These are phyloP conservation scores for Coryphaenoides rupestris DNA, from an alignment of 2,113 vertebrate genomes.

Conservation along the genomic window DNA sequence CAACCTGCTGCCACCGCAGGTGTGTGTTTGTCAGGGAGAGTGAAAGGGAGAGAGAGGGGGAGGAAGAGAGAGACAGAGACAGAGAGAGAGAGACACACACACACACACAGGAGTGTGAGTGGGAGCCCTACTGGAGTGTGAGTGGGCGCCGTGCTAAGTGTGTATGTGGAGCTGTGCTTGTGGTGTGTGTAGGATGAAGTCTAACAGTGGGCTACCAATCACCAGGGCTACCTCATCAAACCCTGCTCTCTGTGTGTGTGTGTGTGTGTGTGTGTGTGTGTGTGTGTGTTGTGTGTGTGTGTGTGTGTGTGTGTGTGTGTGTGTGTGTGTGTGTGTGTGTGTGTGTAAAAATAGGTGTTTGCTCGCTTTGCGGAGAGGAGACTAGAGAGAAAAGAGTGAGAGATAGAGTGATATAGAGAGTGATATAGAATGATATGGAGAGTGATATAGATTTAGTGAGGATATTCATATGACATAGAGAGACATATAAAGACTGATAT, in stretches of 20 bases:
- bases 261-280: constrained; percentile 17
- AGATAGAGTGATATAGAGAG: neutral
- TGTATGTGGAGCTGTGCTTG: constrained; percentile 54
- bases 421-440: constrained; percentile 3
- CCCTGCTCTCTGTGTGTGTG: constrained; percentile 36
- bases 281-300: constrained; percentile 42
- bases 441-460: no score
- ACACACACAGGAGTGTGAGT: constrained; percentile 8
- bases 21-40: constrained; percentile 15
- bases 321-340: constrained; percentile 11
- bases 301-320: constrained; percentile 7
- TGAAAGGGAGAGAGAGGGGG: constrained; percentile 1
- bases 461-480: no score
- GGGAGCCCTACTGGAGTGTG: constrained; percentile 45
- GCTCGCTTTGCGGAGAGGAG: neutral
- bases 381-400: neutral
- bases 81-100: neutral
- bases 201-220: constrained; percentile 28
- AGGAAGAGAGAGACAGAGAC: constrained; percentile 4
- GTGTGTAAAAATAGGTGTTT: constrained; percentile 2
- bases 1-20: constrained; percentile 32
- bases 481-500: no score
- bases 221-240: constrained; percentile 39
- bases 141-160: constrained; percentile 48
- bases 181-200: constrained; percentile 58